phyloP scores from a whole-genome alignment of 2,797 vertebrate species.

The Ataeniobius toweri region DNA sequence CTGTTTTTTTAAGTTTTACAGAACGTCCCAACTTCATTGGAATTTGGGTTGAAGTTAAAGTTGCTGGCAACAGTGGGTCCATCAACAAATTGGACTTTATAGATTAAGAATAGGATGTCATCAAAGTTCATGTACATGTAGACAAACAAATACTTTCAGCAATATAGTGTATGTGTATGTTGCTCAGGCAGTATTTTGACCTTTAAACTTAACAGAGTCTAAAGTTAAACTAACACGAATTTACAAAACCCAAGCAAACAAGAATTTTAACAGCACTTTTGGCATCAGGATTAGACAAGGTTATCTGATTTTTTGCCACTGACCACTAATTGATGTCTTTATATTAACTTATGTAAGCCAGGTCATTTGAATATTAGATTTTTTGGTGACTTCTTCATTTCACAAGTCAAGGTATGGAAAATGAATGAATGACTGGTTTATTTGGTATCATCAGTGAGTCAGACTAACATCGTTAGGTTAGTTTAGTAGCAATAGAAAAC shows the following conservation, averaged over 20 bases:
- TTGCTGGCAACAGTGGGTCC: too few species aligned
- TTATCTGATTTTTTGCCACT: not conserved
- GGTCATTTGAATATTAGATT: not conserved
- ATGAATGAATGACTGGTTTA: not conserved
- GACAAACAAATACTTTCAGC: too few species aligned
- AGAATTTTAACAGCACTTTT: not conserved
- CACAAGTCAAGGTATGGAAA: not conserved
- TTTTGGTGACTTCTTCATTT: not conserved
- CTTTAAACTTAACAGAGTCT: not conserved
- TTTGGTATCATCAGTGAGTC: not conserved
- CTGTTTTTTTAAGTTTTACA: too few species aligned
- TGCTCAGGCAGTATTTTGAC: not conserved
- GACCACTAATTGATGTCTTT: not conserved
- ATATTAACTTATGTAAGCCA: too few species aligned
- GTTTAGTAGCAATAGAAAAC: not conserved
- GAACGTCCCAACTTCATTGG: too few species aligned
- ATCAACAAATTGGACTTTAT: too few species aligned
- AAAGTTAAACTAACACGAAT: not conserved
- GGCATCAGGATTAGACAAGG: not conserved
- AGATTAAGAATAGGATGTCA: too few species aligned
- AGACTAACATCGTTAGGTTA: not conserved
- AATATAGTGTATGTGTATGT: not conserved
- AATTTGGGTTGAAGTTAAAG: too few species aligned
- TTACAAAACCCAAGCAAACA: not conserved
- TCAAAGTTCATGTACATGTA: too few species aligned